Base-by-base conservation (phyloP, 2,888 invertebrate genomes). In the Sarcophaga subvicina region DNA sequence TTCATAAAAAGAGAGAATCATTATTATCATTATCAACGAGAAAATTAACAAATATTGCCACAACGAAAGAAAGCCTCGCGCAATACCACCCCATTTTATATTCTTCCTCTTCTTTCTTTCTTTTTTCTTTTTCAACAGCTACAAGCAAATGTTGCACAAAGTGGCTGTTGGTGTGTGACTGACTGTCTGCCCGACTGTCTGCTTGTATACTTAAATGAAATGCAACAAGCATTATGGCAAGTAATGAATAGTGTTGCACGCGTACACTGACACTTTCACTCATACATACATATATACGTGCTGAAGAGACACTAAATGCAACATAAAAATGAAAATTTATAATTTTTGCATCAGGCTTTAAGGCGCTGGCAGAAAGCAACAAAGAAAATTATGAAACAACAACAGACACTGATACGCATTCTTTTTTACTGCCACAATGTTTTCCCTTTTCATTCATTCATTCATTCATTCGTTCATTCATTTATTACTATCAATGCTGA, bases 21-120 rank as follows among this genome's bases (percentile, higher is more conserved):
- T 76, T 73, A 73, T 70, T 25, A 71, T 75, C 70, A 76, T 82
- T 75, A 71, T 71, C 75, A 78, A 75, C 73, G 64, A 64, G 45
- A 78, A 75, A 78, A 85, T 85, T 78, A 81, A 79, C 37, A 60
- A 78, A 78, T 25, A 59, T 75, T 75, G 63, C 77, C 67, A 72
- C 75, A 62, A 70, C 63, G 66, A 66, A 66, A 66, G 54, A 49
- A 64, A 78, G 59, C 70, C 17, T 60, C 11, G 10, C 22, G 17
- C 54, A 54, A 54, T 54, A 6, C 70, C 69, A 49, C 59, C 63
- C 62, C 54, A 54, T 17, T 54, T 49, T 49, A 14, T 14, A 49
- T 49, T 14, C 3, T 49, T 49, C 49, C 37, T 0, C 37, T 37
- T 37, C 37, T 37, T 37, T 6, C 6, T 37, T 1, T 6, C 6